phyloP scores from a whole-genome alignment of 53 echinoderm and acorn worm species.

The Apostichopus leukothele region DNA sequence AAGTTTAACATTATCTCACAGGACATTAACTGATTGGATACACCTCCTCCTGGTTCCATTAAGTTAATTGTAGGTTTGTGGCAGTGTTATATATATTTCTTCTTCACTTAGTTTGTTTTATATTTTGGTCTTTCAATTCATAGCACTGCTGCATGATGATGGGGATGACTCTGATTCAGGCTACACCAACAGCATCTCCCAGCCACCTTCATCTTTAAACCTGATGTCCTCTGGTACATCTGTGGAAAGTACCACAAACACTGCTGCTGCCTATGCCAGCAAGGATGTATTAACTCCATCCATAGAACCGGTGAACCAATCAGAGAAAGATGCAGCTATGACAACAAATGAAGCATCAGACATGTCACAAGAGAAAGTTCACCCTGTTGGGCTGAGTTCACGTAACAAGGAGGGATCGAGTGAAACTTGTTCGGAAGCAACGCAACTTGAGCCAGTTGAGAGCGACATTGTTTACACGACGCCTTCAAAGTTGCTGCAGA shows the following conservation, averaged over 20 bases:
- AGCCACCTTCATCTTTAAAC: not conserved
- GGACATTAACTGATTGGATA: too few relatives aligned
- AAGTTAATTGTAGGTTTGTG: too few relatives aligned
- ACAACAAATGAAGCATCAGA: not conserved
- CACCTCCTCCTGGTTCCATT: too few relatives aligned
- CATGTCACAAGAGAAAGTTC: not conserved
- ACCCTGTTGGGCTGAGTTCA: not conserved
- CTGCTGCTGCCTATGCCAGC: not conserved
- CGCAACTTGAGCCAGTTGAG: not conserved
- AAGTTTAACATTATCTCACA: too few relatives aligned
- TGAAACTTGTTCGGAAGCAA: not conserved
- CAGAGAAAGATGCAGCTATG: not conserved
- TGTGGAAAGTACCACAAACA: not conserved
- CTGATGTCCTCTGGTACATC: constrained; percentile 18
- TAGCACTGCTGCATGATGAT: not conserved
- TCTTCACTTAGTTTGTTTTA: too few relatives aligned
- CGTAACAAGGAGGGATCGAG: not conserved
- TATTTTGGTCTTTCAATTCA: too few relatives aligned
- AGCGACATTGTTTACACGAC: not conserved
- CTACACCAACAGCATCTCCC: not conserved
- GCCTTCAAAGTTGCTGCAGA: constrained; percentile 26
- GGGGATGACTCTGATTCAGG: constrained; percentile 27
- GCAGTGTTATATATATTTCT: too few relatives aligned
- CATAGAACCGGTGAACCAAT: not conserved
- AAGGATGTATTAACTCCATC: not conserved